Conservation (phyloP, 35 echinoderm and acorn worm genomes). For the Lytechinus pictus region DNA sequence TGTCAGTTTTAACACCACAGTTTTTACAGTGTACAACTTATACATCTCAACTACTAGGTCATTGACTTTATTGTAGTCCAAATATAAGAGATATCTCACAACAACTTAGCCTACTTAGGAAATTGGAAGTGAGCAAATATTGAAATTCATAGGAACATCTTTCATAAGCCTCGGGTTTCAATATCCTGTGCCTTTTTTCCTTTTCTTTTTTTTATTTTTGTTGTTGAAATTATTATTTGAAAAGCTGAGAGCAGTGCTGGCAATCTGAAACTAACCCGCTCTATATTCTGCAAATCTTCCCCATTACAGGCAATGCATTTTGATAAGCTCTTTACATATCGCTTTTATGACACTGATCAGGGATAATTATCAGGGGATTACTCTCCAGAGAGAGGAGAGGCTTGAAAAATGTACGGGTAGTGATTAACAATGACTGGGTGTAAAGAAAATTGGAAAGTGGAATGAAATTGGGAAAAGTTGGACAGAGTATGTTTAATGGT, state of each 20-base stretch:
- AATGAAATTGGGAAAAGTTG: not conserved
- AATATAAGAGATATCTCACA: too few species aligned
- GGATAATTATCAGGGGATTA: not conserved
- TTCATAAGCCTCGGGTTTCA: not conserved
- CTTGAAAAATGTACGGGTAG: not conserved
- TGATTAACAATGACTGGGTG: not conserved
- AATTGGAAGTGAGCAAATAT: not conserved
- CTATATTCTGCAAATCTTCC: not conserved
- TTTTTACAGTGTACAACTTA: too few species aligned
- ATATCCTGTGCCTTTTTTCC: not conserved
- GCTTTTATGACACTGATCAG: not conserved
- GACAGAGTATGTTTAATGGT: not conserved
- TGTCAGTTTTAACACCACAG: too few species aligned
- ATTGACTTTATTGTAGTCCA: too few species aligned
- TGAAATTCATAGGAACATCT: not conserved
- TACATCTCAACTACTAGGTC: too few species aligned
- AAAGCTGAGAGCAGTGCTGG: not conserved
- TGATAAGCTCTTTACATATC: not conserved
- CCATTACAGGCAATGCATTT: not conserved
- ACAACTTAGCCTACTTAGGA: too few species aligned
- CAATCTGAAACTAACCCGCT: not conserved
- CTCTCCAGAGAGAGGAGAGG: not conserved
- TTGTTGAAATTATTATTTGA: not conserved
- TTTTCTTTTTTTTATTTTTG: not conserved
- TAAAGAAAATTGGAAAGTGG: not conserved